A percentile compares a stretch with the other conserved stretches of the same genome.
Conservation (phyloP, 2,888 invertebrate genomes). For the Vesta saturnalis region DNA sequence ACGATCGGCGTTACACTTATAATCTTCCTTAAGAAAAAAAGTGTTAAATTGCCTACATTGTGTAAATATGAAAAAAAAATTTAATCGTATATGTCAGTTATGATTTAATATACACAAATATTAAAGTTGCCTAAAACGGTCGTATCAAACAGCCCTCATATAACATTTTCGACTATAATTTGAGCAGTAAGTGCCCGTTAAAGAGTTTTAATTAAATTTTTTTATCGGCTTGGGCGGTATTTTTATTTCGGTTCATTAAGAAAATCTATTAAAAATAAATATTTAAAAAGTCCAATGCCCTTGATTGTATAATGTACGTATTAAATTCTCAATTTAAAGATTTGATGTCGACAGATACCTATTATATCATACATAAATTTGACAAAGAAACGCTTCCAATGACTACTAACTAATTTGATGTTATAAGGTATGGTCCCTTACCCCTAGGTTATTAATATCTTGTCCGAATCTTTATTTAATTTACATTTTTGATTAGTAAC, state of each 20-base stretch:
- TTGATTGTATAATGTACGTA: slow-evolving; percentile 17
- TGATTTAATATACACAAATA: neutral
- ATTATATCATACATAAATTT: slow-evolving; percentile 28
- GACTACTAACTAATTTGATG: slow-evolving; percentile 18
- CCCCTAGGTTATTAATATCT: slow-evolving; percentile 9
- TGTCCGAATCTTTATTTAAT: slow-evolving; percentile 14
- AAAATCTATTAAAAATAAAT: slow-evolving; percentile 12
- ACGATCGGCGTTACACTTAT: too few species aligned
- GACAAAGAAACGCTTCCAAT: slow-evolving; percentile 25
- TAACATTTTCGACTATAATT: neutral
- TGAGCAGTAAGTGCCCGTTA: neutral
- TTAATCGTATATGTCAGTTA: neutral
- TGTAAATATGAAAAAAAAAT: neutral
- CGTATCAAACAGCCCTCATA: too few species aligned
- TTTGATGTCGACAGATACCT: slow-evolving; percentile 24
- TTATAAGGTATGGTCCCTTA: slow-evolving; percentile 3
- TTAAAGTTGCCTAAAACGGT: too few species aligned
- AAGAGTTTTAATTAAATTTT: neutral
- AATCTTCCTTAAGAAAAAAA: too few species aligned
- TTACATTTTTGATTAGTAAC: slow-evolving; percentile 29
- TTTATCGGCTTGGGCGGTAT: slow-evolving; percentile 11
- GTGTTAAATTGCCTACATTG: too few species aligned
- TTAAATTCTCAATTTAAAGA: slow-evolving; percentile 17
- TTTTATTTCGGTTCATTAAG: neutral
- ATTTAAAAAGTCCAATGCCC: slow-evolving; percentile 20